Percentiles rank a stretch among this genome's conserved stretches.
phyloP scores from a whole-genome alignment of 30 jellyfish, hydroid and myxozoan genomes.

The Aurelia aurita complex sp. Pacific region DNA sequence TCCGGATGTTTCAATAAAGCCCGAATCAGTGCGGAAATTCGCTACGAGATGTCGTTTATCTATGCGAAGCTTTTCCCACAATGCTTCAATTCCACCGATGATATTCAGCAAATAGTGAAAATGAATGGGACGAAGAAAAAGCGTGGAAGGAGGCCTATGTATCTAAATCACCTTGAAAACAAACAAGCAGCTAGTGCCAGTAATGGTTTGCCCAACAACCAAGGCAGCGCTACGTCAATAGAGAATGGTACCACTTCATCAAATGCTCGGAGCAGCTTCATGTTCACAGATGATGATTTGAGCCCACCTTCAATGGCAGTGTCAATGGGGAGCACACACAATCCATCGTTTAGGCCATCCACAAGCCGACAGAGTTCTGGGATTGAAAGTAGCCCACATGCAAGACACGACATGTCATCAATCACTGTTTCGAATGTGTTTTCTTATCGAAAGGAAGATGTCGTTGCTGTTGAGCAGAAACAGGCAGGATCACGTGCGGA shows the following conservation, averaged over 20 bases:
- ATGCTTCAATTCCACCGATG: conserved; percentile 25
- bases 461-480: background rate
- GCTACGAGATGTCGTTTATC: conserved; percentile 52
- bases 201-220: background rate
- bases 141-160: conserved; percentile 20
- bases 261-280: background rate
- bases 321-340: background rate
- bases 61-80: conserved; percentile 56
- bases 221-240: background rate
- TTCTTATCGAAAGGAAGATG: conserved; percentile 11
- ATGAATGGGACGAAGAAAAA: conserved; percentile 12
- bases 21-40: conserved; percentile 62
- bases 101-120: background rate
- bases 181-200: background rate
- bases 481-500: too few species aligned
- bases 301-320: conserved; percentile 1
- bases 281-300: background rate
- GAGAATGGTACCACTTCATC: background rate
- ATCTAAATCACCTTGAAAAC: background rate
- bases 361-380: too few species aligned
- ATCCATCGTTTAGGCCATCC: background rate
- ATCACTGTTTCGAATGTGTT: conserved; percentile 24
- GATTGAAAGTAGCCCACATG: background rate
- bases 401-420: conserved; percentile 13
- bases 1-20: conserved; percentile 60